phyloP scores from a whole-genome alignment of 2,797 vertebrate species.

The Distichodus sexfasciatus region DNA sequence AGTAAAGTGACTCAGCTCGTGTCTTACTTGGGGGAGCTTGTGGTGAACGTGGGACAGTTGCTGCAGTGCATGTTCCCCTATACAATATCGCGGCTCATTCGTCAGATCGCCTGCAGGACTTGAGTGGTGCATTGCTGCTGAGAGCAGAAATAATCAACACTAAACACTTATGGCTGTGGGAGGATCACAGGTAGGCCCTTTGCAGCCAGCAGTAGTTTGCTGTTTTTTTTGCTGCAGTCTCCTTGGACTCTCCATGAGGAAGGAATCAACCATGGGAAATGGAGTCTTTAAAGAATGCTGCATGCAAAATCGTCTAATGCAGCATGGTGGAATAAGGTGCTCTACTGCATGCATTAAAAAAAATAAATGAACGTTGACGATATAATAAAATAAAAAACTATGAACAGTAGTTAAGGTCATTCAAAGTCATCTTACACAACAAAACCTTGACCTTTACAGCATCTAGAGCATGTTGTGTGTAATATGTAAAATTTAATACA shows the following conservation, averaged over 20 bases:
- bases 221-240: too few relatives aligned
- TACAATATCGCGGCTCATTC: conserved; percentile 73
- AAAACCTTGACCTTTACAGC: conserved; percentile 15
- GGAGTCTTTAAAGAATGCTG: conserved; percentile 4
- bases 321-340: too few relatives aligned
- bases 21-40: too few relatives aligned
- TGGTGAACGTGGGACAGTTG: conserved; percentile 64
- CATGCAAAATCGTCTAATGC: background rate
- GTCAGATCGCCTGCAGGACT: conserved; percentile 77
- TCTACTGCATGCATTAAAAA: too few relatives aligned
- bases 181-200: conserved; percentile 62
- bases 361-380: too few relatives aligned
- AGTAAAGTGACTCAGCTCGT: too few relatives aligned
- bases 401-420: too few relatives aligned
- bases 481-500: background rate
- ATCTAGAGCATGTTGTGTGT: conserved; percentile 16
- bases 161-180: conserved; percentile 64
- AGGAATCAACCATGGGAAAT: conserved; percentile 22
- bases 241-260: conserved; percentile 36
- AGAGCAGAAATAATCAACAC: conserved; percentile 67
- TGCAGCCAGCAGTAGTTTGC: conserved; percentile 27
- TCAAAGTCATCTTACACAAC: too few relatives aligned
- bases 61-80: conserved; percentile 72
- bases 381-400: too few relatives aligned
- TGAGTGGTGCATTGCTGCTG: conserved; percentile 82